phyloP scores from a whole-genome alignment of 1,140 invertebrate genomes.

The Paraescarpia echinospica region DNA sequence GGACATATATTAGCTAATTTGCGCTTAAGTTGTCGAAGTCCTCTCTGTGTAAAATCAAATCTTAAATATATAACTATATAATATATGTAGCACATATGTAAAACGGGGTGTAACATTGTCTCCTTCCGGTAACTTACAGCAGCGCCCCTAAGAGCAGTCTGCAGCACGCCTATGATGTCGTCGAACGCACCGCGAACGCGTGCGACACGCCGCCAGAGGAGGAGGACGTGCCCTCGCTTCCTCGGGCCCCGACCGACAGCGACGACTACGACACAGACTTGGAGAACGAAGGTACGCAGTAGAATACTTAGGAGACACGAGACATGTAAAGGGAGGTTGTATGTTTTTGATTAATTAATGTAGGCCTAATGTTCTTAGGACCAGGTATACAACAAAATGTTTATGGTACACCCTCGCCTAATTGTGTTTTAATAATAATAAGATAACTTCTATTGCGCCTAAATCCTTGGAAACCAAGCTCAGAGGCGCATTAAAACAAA shows the following conservation, averaged over 20 bases:
- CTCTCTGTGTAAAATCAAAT: background rate
- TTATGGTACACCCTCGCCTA: too few species aligned
- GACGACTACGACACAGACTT: background rate
- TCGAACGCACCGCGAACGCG: background rate
- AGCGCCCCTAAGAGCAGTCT: background rate
- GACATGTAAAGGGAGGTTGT: background rate
- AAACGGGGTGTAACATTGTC: background rate
- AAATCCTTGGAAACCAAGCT: too few species aligned
- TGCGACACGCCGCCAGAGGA: background rate
- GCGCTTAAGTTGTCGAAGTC: background rate
- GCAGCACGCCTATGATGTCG: background rate
- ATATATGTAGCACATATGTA: background rate
- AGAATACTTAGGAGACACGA: background rate
- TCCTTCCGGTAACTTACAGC: background rate
- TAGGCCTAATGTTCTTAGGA: too few species aligned
- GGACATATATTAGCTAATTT: background rate
- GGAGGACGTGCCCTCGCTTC: background rate
- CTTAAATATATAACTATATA: background rate
- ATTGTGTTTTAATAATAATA: too few species aligned
- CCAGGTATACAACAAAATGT: too few species aligned
- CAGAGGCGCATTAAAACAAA: too few species aligned
- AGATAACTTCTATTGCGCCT: too few species aligned
- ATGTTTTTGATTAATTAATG: too few species aligned
- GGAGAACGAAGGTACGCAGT: background rate
- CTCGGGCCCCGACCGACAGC: background rate